phyloP scores from a whole-genome alignment of 2,113 vertebrate genomes.

The Sitta europaea region DNA sequence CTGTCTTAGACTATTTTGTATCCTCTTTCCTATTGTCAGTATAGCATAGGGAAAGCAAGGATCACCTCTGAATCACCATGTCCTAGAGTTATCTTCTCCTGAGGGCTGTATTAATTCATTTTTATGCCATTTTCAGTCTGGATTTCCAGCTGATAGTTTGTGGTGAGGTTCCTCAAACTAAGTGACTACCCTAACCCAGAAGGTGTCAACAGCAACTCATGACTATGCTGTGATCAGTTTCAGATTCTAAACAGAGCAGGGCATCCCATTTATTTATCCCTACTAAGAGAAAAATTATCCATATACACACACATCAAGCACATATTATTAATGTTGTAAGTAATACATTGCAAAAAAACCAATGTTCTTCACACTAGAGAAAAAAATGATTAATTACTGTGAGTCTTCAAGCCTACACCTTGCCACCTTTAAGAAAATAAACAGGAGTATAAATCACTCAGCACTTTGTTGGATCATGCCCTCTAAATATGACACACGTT shows the following conservation, averaged over 20 bases:
- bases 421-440: neutral
- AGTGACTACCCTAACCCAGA: neutral
- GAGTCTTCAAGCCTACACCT: neutral
- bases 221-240: neutral
- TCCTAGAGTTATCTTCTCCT: neutral
- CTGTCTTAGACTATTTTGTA: neutral
- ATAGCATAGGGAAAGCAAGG: neutral
- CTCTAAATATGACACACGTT: accelerated
- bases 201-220: neutral
- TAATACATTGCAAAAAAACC: neutral
- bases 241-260: neutral
- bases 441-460: neutral
- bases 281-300: neutral
- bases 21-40: neutral
- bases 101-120: neutral
- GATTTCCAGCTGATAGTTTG: neutral
- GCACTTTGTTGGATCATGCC: neutral
- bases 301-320: neutral
- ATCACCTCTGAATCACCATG: neutral
- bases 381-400: neutral
- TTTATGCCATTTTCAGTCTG: neutral
- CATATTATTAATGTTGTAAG: neutral
- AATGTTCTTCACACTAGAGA: neutral
- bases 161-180: neutral
- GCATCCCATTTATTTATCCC: neutral